Base-by-base conservation (phyloP, 1,140 invertebrate species). In the Drepana arcuata region DNA sequence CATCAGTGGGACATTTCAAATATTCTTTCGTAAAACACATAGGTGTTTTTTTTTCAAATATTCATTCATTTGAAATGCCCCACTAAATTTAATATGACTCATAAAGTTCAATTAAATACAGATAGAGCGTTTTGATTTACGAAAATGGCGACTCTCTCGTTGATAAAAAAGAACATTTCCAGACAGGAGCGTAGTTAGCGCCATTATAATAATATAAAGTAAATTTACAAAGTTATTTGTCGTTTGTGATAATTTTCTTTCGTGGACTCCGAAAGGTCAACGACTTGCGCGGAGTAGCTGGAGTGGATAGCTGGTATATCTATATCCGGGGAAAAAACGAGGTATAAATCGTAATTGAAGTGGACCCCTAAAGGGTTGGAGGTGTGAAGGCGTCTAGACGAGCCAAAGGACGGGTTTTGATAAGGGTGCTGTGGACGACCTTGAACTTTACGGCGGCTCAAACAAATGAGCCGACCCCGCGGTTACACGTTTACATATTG, bases 331-430 rank as follows among this genome's bases (percentile, higher is more conserved):
- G 35, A 39, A 48, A 48, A 37, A 44, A 44, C 31, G 31, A 45
- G 59, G 52, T 48, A 62, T 40, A 68, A 70, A 43, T 50, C 52
- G 45, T 63, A 70, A 73, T 64, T 66, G 62, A 53, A 55, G 48
- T 65, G 72, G 63, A 63, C 59, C 66, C 65, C 56, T 50, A 57
- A 63, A 73, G 60, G 72, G 66, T 67, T 68, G 58, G 57, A 73
- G 73, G 73, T 80, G 75, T 67, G 68, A 66, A 64, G 47, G 52
- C 64, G 75, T 80, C 75, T 81, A 81, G 75, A 81, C 75, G 68
- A 61, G 54, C 69, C 73, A 58, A 68, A 69, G 52, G 59, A 69
- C 61, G 60, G 61, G 53, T 63, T 58, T 65, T 78, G 68, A 72
- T 68, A 68, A 74, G 70, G 71, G 72, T 69, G 59, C 58, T 53